Conservation (phyloP, 2,113 vertebrate genomes). For the Crotalus viridis region DNA sequence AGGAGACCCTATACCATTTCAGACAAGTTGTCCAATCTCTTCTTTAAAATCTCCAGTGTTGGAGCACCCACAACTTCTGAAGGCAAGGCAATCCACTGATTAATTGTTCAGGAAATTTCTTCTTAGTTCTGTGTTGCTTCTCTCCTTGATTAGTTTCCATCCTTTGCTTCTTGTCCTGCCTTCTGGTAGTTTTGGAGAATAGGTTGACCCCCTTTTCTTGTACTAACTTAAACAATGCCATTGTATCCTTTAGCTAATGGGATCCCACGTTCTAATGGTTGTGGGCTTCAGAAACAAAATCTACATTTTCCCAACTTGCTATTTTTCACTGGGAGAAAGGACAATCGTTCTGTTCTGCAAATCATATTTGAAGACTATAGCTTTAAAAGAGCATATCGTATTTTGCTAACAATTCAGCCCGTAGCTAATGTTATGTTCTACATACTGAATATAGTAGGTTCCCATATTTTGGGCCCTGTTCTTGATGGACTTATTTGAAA, state of each 20-base stretch:
- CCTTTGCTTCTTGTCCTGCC: neutral
- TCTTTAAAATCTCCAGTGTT: neutral
- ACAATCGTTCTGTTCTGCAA: conserved; percentile 9
- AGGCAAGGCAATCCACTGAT: neutral
- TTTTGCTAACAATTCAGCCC: conserved; percentile 24
- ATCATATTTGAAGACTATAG: conserved; percentile 24
- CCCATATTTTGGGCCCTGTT: conserved; percentile 38
- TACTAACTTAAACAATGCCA: neutral
- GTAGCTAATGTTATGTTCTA: neutral
- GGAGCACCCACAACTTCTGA: too few relatives aligned
- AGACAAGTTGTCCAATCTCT: neutral
- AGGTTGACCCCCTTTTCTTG: neutral
- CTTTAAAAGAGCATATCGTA: conserved; percentile 22
- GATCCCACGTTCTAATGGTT: neutral
- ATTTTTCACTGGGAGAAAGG: neutral
- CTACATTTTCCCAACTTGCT: neutral
- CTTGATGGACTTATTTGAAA: neutral
- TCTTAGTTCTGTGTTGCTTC: neutral
- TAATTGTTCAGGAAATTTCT: neutral
- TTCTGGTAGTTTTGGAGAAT: neutral
- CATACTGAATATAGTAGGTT: neutral
- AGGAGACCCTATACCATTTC: neutral
- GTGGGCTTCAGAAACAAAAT: neutral
- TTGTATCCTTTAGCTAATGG: neutral
- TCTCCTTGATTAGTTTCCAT: neutral